Conservation (phyloP, 2,888 invertebrate species). For the Phengaris alcon region DNA sequence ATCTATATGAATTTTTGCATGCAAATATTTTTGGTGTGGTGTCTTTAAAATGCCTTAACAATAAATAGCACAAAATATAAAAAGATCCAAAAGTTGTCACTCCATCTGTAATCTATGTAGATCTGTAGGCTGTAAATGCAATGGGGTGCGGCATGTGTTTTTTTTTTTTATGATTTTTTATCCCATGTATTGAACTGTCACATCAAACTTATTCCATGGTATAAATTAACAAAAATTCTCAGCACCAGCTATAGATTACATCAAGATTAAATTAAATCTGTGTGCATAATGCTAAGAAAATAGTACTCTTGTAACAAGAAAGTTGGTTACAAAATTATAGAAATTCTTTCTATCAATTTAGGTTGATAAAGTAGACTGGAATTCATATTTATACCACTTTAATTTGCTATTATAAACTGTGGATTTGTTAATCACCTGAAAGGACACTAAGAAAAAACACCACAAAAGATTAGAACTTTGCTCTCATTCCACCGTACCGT, state of each 20-base stretch:
- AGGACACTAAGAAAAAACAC: slow-evolving; percentile 77
- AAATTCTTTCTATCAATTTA: slow-evolving; percentile 4
- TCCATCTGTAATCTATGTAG: slow-evolving; percentile 2
- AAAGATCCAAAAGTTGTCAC: not conserved
- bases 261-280: not conserved
- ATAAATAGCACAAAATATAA: slow-evolving; percentile 16
- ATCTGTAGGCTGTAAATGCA: slow-evolving; percentile 1
- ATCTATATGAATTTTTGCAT: slow-evolving; percentile 15
- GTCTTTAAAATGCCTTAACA: slow-evolving; percentile 16
- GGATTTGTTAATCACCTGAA: slow-evolving; percentile 48
- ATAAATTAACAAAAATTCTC: slow-evolving; percentile 3
- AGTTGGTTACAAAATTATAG: slow-evolving; percentile 20
- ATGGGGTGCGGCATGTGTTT: not conserved
- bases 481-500: slow-evolving; percentile 60
- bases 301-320: slow-evolving; percentile 1
- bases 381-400: not conserved
- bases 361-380: slow-evolving; percentile 1
- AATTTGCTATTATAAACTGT: not conserved
- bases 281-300: slow-evolving; percentile 13
- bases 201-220: slow-evolving; percentile 1
- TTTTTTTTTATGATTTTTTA: not conserved
- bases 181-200: slow-evolving; percentile 14
- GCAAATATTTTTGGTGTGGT: slow-evolving; percentile 4
- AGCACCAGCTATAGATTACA: slow-evolving; percentile 21
- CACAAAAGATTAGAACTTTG: slow-evolving; percentile 73